phyloP scores from a whole-genome alignment of 2,113 vertebrate species.

The Edolisoma coerulescens region DNA sequence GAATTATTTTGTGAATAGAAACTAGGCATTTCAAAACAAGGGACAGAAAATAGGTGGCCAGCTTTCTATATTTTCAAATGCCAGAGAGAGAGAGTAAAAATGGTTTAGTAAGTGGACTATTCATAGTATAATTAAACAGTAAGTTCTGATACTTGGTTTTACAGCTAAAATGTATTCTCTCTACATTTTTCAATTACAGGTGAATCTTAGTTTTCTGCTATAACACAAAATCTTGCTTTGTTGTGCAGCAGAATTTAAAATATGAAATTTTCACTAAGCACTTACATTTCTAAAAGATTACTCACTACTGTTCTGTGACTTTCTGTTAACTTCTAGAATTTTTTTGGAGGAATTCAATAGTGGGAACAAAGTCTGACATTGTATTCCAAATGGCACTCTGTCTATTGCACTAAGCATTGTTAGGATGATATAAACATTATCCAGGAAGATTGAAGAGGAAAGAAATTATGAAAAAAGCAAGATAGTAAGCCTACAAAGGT shows the following conservation, averaged over 20 bases:
- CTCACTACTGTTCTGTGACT: background rate
- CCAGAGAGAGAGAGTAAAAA: background rate
- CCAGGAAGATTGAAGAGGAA: background rate
- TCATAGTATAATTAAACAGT: background rate
- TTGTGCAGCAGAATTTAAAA: background rate
- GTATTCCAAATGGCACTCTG: background rate
- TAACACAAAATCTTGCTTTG: background rate
- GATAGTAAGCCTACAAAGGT: background rate
- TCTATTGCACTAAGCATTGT: background rate
- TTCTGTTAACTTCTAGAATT: background rate
- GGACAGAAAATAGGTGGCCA: background rate
- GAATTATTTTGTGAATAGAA: background rate
- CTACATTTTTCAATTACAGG: background rate
- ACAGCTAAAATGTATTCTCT: background rate
- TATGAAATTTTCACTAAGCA: background rate
- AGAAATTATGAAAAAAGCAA: background rate
- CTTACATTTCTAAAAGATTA: background rate
- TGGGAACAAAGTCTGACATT: background rate
- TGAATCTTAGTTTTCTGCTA: background rate
- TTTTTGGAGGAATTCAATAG: background rate
- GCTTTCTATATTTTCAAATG: background rate
- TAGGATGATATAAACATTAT: background rate
- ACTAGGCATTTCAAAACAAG: background rate
- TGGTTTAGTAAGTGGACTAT: background rate
- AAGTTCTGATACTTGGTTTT: background rate